Evolutionary conservation across 2,888 invertebrate species (phyloP), one percentile per base, ranked within the genome.

Genomic region (Zaprionus bogoriensis): DNA sequence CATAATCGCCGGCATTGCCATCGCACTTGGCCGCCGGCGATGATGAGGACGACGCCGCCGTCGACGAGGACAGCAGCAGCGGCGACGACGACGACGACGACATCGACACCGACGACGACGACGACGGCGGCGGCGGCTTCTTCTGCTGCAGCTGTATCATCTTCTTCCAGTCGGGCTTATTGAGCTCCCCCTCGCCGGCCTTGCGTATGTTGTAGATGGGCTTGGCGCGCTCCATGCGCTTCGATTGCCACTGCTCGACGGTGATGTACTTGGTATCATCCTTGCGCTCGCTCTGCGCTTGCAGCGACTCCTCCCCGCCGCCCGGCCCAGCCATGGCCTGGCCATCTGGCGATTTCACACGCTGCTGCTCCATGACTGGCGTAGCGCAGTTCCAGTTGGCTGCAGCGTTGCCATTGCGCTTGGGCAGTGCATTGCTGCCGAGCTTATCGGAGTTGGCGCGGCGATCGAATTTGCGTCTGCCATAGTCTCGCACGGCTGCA

Each of bases 201-300:
- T 73, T 44, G 14, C 71, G 74, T 20, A 71, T 55, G 2, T 71
- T 71, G 4, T 42, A 73, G 3, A 48, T 36, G n/a, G 71, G 68
- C 9, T 71, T 71, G 38, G 27, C 32, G 0, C 65, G 71, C 5
- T 39, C 50, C 0, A 2, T 17, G 2, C 38, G 32, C 59, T 27
- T 59, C 0, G 65, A 53, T 0, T 42, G 54, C 60, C 66, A 77
- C n/a, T 74, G 66, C n/a, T 77, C 66, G 1, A 77, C 38, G 0
- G 75, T 64, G 0, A 66, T 38, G 4, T 25, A 63, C 17, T 61
- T 53, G 6, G 7, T 22, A 0, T 63, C 52, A 3, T 67, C 61
- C 23, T 48, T 54, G 2, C 42, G 22, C 1, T 0, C 4, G 9
- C 19, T 3, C 4, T 28, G 4, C 6, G 12, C 20, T n/a, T 41